These are phyloP conservation scores for Thymelicus lineola DNA, from an alignment of 2,888 invertebrate genomes.

Conservation along the genomic window DNA sequence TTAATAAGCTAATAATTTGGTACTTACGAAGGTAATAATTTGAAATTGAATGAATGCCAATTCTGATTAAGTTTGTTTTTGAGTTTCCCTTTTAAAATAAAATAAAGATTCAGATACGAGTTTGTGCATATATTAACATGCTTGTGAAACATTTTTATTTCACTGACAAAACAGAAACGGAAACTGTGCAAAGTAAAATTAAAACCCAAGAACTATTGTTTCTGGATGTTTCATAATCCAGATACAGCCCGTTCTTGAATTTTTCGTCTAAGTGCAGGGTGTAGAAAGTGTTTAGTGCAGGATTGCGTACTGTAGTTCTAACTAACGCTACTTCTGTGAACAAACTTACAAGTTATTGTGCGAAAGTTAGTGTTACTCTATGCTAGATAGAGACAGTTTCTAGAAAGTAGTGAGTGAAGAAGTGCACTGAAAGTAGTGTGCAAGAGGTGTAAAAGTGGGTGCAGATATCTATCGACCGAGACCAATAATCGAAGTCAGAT, in stretches of 20 bases:
- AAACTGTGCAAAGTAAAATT: slow-evolving; percentile 45
- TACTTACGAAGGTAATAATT: no score
- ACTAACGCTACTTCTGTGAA: slow-evolving; percentile 73
- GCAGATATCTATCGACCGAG: slow-evolving; percentile 75
- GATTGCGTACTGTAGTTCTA: slow-evolving; percentile 67
- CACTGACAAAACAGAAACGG: slow-evolving; percentile 38
- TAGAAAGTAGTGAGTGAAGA: slow-evolving; percentile 69
- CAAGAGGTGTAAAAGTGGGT: slow-evolving; percentile 77
- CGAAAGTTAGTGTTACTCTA: slow-evolving; percentile 74
- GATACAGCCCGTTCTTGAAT: slow-evolving; percentile 61
- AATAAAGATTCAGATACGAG: neutral
- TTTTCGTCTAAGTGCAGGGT: slow-evolving; percentile 68
- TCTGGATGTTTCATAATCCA: slow-evolving; percentile 13
- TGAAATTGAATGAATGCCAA: no score
- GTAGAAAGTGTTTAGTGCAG: slow-evolving; percentile 70
- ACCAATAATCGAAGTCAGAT: slow-evolving; percentile 64
- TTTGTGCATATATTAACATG: slow-evolving; percentile 41
- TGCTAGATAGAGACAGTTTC: slow-evolving; percentile 76
- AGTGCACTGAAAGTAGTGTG: slow-evolving; percentile 77
- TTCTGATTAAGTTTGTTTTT: no score
- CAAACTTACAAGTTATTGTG: slow-evolving; percentile 72
- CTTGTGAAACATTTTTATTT: slow-evolving; percentile 36
- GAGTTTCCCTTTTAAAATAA: neutral
- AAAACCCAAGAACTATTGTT: slow-evolving; percentile 46
- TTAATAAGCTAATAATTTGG: no score